Evolutionary conservation across 2,888 invertebrate genomes (phyloP).

Genomic region (Philereme transversata): DNA sequence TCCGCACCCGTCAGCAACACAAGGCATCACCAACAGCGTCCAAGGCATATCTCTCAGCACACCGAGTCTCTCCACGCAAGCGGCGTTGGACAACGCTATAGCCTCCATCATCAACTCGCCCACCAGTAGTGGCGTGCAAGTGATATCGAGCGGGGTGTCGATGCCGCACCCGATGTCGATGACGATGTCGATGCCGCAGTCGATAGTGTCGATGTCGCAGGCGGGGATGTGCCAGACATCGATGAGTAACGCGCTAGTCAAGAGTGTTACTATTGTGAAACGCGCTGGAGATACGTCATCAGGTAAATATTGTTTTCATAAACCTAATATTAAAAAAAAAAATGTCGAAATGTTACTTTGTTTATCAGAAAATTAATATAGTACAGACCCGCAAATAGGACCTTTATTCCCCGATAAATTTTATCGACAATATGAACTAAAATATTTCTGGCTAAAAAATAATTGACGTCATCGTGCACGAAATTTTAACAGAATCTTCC

Average conservation of each 20-base stretch:
- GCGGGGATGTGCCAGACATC: conserved; percentile 47
- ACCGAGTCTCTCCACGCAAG: conserved; percentile 63
- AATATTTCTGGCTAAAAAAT: no score
- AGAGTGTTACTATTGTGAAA: conserved; percentile 76
- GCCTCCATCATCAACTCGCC: conserved; percentile 77
- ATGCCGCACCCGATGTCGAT: conserved; percentile 46
- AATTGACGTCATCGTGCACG: no score
- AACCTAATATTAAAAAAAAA: background rate
- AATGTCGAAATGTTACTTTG: background rate
- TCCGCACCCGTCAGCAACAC: conserved; percentile 59
- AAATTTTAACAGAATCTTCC: no score
- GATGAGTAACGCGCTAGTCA: conserved; percentile 61
- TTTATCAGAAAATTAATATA: background rate
- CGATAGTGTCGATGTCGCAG: conserved; percentile 35
- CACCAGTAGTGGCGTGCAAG: conserved; percentile 62
- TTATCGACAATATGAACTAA: no score
- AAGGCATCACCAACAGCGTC: conserved; percentile 70
- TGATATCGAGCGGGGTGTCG: conserved; percentile 70
- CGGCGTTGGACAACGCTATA: conserved; percentile 72
- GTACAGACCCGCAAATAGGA: no score
- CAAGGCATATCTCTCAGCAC: conserved; percentile 72
- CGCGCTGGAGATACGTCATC: conserved; percentile 67
- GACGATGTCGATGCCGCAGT: conserved; percentile 26
- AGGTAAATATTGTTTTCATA: conserved; percentile 50
- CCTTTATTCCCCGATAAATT: no score